Evolutionary conservation across 2,113 vertebrate genomes (phyloP).

Genomic region (Todiramphus chloris): DNA sequence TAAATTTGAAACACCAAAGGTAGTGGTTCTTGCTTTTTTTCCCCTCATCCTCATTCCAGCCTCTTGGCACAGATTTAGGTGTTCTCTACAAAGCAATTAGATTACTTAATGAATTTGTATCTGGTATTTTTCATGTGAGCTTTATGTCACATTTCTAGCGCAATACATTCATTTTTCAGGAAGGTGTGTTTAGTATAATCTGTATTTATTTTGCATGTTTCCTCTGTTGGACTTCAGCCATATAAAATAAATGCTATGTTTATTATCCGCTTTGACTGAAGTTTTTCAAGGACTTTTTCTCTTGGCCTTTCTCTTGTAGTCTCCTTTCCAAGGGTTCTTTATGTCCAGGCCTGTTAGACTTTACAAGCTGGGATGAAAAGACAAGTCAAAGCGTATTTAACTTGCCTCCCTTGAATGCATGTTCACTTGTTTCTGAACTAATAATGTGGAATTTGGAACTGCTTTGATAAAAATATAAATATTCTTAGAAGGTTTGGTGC

Average conservation of each 20-base stretch:
- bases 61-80: neutral
- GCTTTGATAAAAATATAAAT: neutral
- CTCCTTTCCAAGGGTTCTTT: conserved; percentile 36
- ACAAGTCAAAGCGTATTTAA: neutral
- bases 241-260: conserved; percentile 49
- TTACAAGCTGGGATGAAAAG: neutral
- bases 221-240: conserved; percentile 44
- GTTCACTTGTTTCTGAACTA: neutral
- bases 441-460: neutral
- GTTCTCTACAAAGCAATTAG: neutral
- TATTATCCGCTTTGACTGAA: conserved; percentile 49
- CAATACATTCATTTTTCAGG: conserved; percentile 28
- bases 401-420: neutral
- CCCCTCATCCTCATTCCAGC: neutral
- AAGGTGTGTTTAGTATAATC: conserved; percentile 37
- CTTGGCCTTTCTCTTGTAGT: neutral
- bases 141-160: conserved; percentile 9
- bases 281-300: conserved; percentile 51
- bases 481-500: neutral
- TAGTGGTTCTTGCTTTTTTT: neutral
- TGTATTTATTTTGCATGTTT: conserved; percentile 57
- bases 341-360: neutral
- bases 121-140: neutral
- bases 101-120: conserved; percentile 15
- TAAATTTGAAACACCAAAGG: neutral